These are phyloP conservation scores for Triplophysa tibetana DNA, from an alignment of 2,113 vertebrate genomes.

Conservation along the genomic window DNA sequence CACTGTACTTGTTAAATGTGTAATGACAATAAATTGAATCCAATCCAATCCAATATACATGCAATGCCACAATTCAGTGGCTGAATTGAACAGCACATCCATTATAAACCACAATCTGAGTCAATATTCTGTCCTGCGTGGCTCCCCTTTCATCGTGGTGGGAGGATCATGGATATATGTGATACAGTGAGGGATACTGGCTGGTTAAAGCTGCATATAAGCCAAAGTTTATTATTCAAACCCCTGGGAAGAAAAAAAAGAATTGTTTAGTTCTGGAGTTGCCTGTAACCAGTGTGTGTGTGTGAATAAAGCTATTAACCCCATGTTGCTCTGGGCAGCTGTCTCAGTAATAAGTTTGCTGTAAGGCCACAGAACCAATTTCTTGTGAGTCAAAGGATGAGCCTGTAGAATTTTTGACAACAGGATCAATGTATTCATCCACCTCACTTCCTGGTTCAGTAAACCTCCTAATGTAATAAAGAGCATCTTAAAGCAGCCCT, in stretches of 20 bases:
- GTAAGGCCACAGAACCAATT: background rate
- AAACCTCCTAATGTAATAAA: background rate
- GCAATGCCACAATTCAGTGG: background rate
- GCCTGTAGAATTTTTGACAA: background rate
- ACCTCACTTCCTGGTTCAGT: background rate
- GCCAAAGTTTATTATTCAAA: too few relatives aligned
- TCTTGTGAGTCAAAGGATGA: background rate
- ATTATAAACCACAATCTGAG: constrained; percentile 10
- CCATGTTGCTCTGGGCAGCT: background rate
- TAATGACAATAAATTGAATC: too few relatives aligned
- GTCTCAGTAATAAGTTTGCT: background rate
- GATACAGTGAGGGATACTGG: background rate
- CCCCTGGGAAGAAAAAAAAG: too few relatives aligned
- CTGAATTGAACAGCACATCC: background rate
- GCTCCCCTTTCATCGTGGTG: constrained; percentile 4
- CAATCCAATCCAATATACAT: too few relatives aligned
- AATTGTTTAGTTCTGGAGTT: too few relatives aligned
- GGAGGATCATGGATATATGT: background rate
- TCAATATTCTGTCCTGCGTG: constrained; percentile 11
- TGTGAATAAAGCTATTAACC: background rate
- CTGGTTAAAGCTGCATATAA: too few relatives aligned
- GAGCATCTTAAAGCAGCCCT: background rate
- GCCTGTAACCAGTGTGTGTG: too few relatives aligned
- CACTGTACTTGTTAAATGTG: too few relatives aligned
- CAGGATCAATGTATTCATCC: background rate